phyloP scores from a whole-genome alignment of 64 coral and sea anemone species.

The Stylophora pistillata region DNA sequence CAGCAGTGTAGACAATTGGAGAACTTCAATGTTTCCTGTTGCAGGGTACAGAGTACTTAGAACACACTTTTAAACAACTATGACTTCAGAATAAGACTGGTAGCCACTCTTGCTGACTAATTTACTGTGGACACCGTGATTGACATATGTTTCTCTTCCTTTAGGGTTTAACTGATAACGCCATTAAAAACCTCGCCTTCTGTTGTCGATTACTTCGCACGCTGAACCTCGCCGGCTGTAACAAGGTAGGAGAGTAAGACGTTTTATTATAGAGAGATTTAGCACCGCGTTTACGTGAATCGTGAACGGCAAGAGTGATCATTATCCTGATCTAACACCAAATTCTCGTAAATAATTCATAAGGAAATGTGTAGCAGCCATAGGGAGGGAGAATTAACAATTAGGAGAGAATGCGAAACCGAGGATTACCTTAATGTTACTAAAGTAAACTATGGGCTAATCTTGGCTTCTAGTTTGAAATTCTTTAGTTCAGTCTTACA shows the following conservation, averaged over 20 bases:
- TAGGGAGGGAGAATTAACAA: too few relatives aligned
- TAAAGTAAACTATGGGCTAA: too few relatives aligned
- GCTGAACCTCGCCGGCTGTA: conserved; percentile 86
- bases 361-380: too few relatives aligned
- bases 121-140: background rate
- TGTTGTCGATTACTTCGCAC: conserved; percentile 95
- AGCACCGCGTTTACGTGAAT: too few relatives aligned
- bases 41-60: conserved; percentile 47
- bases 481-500: too few relatives aligned
- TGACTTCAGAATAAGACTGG: too few relatives aligned
- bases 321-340: too few relatives aligned
- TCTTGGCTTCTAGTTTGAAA: too few relatives aligned
- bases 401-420: too few relatives aligned
- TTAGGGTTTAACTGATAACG: conserved; percentile 93
- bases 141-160: background rate
- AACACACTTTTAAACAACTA: background rate
- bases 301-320: too few relatives aligned
- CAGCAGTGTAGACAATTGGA: conserved; percentile 90
- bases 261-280: background rate
- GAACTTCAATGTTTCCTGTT: conserved; percentile 90
- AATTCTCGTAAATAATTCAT: too few relatives aligned
- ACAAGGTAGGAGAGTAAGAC: conserved; percentile 41
- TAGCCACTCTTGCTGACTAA: background rate
- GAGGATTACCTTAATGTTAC: too few relatives aligned
- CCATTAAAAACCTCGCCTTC: conserved; percentile 96